A percentile compares a stretch with the other conserved stretches of the same genome.
Evolutionary conservation across 2,888 invertebrate species (phyloP).

Genomic region (Clitarchus hookeri): DNA sequence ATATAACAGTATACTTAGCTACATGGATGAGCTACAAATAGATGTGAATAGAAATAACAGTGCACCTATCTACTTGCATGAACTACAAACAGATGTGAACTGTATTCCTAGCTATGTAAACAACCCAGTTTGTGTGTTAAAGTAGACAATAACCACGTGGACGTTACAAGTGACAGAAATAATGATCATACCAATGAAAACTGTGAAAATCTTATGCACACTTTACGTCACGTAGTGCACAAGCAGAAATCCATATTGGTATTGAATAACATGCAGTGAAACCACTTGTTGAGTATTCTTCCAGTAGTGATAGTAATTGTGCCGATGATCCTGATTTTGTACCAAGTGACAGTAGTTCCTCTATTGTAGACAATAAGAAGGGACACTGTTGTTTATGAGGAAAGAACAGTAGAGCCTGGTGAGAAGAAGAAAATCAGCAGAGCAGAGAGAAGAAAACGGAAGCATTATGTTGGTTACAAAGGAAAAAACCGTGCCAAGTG

Average conservation of each 20-base stretch:
- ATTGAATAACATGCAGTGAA: not conserved
- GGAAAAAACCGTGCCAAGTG: not conserved
- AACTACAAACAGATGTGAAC: too few species aligned
- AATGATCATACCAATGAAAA: not conserved
- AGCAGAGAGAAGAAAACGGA: not conserved
- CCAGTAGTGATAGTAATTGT: conserved; percentile 11
- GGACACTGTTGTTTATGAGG: not conserved
- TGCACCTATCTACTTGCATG: too few species aligned
- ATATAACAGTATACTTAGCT: too few species aligned
- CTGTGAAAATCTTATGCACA: not conserved
- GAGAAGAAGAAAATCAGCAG: not conserved
- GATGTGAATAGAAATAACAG: too few species aligned
- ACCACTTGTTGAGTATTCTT: conserved; percentile 4
- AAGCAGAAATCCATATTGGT: not conserved
- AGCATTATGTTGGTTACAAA: not conserved
- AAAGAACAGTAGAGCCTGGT: not conserved
- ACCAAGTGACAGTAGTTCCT: not conserved
- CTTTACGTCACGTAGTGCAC: not conserved
- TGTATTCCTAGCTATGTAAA: too few species aligned
- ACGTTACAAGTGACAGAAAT: not conserved
- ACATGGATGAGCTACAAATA: too few species aligned
- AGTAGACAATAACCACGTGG: not conserved
- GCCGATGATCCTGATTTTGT: conserved; percentile 11
- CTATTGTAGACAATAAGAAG: not conserved
- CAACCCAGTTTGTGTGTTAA: not conserved